A percentile compares a stretch with the other conserved stretches of the same genome.
Evolutionary conservation across 2,888 invertebrate genomes (phyloP).

Genomic region (Rhagophthalmus giganteus): DNA sequence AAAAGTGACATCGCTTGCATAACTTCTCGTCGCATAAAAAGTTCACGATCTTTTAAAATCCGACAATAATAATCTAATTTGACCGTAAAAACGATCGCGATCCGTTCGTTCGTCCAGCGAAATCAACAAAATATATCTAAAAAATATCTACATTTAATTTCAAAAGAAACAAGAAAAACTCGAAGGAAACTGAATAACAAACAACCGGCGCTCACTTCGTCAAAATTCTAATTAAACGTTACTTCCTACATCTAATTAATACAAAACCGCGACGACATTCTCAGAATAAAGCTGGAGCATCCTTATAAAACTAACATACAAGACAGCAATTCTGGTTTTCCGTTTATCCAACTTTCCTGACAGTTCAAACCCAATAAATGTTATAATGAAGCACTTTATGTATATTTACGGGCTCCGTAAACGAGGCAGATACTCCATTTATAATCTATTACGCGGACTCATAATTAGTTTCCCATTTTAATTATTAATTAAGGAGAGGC

Average conservation of each 20-base stretch:
- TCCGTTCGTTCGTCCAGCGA: too few relatives aligned
- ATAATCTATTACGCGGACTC: conserved; percentile 52
- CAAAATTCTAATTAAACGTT: conserved; percentile 57
- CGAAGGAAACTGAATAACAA: conserved; percentile 15
- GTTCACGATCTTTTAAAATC: too few relatives aligned
- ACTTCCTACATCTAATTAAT: conserved; percentile 55
- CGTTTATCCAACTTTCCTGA: conserved; percentile 52
- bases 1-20: conserved; percentile 11
- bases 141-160: not conserved
- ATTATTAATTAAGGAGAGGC: conserved; percentile 53
- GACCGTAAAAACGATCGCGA: too few relatives aligned
- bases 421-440: conserved; percentile 50
- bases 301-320: conserved; percentile 53
- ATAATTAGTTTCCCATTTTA: conserved; percentile 55
- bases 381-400: conserved; percentile 50
- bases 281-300: conserved; percentile 49
- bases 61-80: too few relatives aligned
- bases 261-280: conserved; percentile 50
- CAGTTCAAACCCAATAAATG: conserved; percentile 53
- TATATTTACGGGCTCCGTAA: conserved; percentile 48
- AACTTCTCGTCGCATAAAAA: too few relatives aligned
- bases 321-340: conserved; percentile 51
- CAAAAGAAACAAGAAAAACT: conserved; percentile 11
- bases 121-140: too few relatives aligned
- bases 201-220: conserved; percentile 50